Evolutionary conservation across 2,888 invertebrate species (phyloP).

Genomic region (Glomeris marginata): DNA sequence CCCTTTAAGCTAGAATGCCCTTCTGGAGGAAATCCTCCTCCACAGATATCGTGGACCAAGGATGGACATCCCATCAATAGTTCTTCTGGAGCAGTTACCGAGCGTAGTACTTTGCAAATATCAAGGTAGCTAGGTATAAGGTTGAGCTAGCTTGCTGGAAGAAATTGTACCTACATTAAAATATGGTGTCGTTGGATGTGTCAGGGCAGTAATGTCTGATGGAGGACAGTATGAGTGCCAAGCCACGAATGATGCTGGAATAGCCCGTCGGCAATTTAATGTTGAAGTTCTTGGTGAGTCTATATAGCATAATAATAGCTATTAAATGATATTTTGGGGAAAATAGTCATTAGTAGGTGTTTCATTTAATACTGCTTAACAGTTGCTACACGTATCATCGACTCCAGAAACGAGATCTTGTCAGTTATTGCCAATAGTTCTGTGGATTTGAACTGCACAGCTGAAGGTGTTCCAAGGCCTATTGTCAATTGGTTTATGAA

Average conservation of each 20-base stretch:
- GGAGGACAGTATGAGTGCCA: conserved; percentile 45
- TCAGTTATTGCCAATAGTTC: conserved; percentile 14
- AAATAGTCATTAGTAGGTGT: no score
- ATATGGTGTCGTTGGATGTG: not conserved
- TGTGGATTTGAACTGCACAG: conserved; percentile 18
- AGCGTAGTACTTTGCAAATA: no score
- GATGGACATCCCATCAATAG: conserved; percentile 13
- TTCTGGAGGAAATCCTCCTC: conserved; percentile 27
- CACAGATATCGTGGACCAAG: conserved; percentile 22
- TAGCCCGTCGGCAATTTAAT: conserved; percentile 40
- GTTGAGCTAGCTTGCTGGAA: no score
- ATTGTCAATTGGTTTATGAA: conserved; percentile 17
- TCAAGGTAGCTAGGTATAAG: no score
- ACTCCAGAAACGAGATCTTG: not conserved
- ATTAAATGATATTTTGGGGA: no score
- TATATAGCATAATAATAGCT: no score
- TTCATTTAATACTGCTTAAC: no score
- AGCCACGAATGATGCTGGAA: conserved; percentile 48
- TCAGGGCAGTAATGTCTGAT: conserved; percentile 23
- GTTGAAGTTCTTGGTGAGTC: conserved; percentile 37
- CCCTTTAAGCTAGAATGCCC: conserved; percentile 25
- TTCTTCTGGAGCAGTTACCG: no score
- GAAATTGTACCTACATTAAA: no score
- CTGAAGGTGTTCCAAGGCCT: conserved; percentile 20
- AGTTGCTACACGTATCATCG: not conserved